Conservation (phyloP, 2,113 vertebrate genomes). For the Mesitornis unicolor region DNA sequence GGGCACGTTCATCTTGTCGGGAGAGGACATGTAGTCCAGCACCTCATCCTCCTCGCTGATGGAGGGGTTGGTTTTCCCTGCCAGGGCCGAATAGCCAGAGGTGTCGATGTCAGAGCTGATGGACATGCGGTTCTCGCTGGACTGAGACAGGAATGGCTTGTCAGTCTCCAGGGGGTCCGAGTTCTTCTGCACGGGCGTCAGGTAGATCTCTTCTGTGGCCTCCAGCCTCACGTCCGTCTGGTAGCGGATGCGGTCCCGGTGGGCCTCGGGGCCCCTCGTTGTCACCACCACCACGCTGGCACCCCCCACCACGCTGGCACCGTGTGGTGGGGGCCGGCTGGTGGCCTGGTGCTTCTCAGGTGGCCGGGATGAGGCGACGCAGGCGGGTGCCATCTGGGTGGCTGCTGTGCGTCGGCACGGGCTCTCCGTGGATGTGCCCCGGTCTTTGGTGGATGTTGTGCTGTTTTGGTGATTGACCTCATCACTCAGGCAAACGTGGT, state of each 20-base stretch:
- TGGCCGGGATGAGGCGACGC: slow-evolving; percentile 60
- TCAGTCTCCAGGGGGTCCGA: slow-evolving; percentile 79
- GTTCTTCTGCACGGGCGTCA: slow-evolving; percentile 90
- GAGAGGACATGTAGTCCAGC: slow-evolving; percentile 77
- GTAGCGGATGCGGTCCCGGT: slow-evolving; percentile 88
- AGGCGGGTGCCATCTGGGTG: slow-evolving; percentile 78
- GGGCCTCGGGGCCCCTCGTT: slow-evolving; percentile 50
- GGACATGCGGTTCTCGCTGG: slow-evolving; percentile 90
- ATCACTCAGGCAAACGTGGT: slow-evolving; percentile 94
- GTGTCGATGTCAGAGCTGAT: slow-evolving; percentile 90
- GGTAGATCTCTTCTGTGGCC: slow-evolving; percentile 95
- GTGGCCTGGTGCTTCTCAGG: slow-evolving; percentile 57
- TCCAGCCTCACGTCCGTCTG: slow-evolving; percentile 88
- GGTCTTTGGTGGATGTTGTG: slow-evolving; percentile 89
- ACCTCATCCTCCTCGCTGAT: slow-evolving; percentile 92
- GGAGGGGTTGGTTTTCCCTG: slow-evolving; percentile 85
- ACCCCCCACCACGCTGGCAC: slow-evolving; percentile 71
- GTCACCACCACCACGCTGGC: slow-evolving; percentile 73
- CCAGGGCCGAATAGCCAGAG: slow-evolving; percentile 80
- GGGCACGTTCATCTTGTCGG: slow-evolving; percentile 57
- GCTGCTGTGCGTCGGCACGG: slow-evolving; percentile 83
- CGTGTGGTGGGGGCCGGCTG: slow-evolving; percentile 44
- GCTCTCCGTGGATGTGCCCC: slow-evolving; percentile 91
- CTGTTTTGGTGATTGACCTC: slow-evolving; percentile 86
- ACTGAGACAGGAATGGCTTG: slow-evolving; percentile 84